Conservation (phyloP, 2,797 vertebrate species). For the Poliocrania exsul region DNA sequence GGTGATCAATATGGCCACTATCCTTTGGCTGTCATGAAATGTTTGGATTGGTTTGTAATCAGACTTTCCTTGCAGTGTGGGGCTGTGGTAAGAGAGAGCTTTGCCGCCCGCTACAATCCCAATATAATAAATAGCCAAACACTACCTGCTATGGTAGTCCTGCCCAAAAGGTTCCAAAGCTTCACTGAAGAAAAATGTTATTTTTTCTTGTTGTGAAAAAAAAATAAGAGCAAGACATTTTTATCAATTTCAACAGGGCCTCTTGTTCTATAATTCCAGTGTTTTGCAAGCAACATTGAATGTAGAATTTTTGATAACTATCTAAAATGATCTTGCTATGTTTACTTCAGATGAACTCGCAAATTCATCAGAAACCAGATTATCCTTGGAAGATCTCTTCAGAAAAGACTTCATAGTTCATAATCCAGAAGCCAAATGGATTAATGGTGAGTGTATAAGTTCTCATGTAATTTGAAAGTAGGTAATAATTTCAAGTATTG, state of each 20-base stretch:
- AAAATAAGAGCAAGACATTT: neutral
- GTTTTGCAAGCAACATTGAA: neutral
- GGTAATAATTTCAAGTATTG: neutral
- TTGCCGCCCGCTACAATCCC: neutral
- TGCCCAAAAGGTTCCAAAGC: neutral
- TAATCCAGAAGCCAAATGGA: constrained; percentile 93
- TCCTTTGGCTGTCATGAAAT: neutral
- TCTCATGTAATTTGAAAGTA: neutral
- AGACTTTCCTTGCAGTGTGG: neutral
- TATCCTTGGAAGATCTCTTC: constrained; percentile 94
- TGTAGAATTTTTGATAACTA: neutral
- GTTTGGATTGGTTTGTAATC: neutral
- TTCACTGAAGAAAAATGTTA: neutral
- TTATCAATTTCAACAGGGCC: neutral
- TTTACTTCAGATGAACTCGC: constrained; percentile 85
- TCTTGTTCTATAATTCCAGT: neutral
- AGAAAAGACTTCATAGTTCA: constrained; percentile 87
- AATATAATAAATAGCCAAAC: neutral
- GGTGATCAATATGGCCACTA: neutral
- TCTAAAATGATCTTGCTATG: neutral
- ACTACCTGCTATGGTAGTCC: neutral
- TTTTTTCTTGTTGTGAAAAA: rapidly evolving
- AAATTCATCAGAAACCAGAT: constrained; percentile 89
- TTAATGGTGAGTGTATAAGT: constrained; percentile 86
- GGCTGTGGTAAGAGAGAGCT: neutral